Evolutionary conservation across 2,888 invertebrate species (phyloP), one percentile per base, ranked within the genome.

Genomic region (Drosophila helvetica): DNA sequence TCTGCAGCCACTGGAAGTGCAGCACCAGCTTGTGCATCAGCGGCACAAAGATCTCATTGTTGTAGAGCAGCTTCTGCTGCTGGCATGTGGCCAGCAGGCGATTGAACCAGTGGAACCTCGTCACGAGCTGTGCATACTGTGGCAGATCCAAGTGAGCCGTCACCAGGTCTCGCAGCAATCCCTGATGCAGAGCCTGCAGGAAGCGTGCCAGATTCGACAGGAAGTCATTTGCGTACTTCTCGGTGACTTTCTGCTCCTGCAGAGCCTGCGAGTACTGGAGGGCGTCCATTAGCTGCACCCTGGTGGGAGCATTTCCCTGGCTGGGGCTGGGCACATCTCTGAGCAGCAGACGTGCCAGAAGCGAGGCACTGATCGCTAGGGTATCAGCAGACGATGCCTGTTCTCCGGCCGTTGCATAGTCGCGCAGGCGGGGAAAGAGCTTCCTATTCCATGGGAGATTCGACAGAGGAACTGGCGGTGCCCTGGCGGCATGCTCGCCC

Each of bases 1-100:
- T 96, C 18, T 93, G 91, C 43, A 96, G 89, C 96, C 96, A 96
- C 90, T 94, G 95, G 80, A 94, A 95, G 88, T 96, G 96, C 12
- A 96, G 92, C 75, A 94, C 93, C 0, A 96, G 86, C 56, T 94
- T 92, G n/a, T 94, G 93, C 47, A 94, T 91, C 1, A 94, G 91
- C 68, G 94, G 93, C 55, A 94, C 92, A 70, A 93, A 92, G 47
- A 93, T 77, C 74, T 92, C 89, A 75, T 90, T 91, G 22, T 86
- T 63, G 8, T 80, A 65, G 15, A 91, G 86, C 1, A 92, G 59
- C 15, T 89, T 87, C 8, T 80, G 71, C 8, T 80, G 71, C 61
- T 89, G 85, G 0, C 91, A 76, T 1, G 82, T 78, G 3, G 64
- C 55, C 22, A 91, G 46, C 4, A 92, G 45, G 0, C 92, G 90